phyloP scores from a whole-genome alignment of 1,140 invertebrate species.

The Drosophila nikananu region DNA sequence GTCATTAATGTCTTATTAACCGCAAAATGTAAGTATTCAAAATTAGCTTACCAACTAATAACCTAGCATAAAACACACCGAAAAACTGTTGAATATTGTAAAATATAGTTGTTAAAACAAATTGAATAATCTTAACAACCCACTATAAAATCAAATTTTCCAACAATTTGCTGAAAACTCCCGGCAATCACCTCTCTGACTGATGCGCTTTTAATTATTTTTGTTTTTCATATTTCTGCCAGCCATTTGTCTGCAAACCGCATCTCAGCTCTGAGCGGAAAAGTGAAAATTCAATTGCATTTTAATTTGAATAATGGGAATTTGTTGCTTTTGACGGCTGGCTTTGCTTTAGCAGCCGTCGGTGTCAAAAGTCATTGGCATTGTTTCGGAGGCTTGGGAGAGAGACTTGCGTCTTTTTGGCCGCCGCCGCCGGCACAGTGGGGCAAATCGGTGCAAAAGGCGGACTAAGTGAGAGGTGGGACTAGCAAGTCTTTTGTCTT shows the following conservation, averaged over 20 bases:
- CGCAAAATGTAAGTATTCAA: background rate
- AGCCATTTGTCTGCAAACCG: constrained; percentile 48
- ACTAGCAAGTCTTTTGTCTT: constrained; percentile 23
- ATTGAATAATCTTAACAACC: background rate
- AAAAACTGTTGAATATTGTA: background rate
- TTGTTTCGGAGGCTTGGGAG: constrained; percentile 56
- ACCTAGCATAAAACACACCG: background rate
- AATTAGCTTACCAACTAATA: background rate
- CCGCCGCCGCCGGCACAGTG: constrained; percentile 46
- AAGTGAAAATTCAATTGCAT: constrained; percentile 83
- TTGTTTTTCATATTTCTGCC: constrained; percentile 14
- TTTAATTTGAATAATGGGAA: constrained; percentile 83
- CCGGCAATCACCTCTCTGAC: constrained; percentile 14
- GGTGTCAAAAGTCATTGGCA: constrained; percentile 73
- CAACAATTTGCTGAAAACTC: constrained; percentile 32
- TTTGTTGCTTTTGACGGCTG: constrained; percentile 60
- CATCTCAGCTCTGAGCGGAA: constrained; percentile 43
- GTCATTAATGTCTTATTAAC: background rate
- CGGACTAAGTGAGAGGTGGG: constrained; percentile 37
- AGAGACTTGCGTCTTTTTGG: constrained; percentile 24
- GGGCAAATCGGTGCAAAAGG: constrained; percentile 41
- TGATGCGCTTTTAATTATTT: constrained; percentile 59
- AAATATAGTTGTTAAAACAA: background rate
- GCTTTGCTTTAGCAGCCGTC: constrained; percentile 44
- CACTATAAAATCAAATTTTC: constrained; percentile 11